A percentile compares a stretch with the other conserved stretches of the same genome.
These are phyloP conservation scores for Hycleus cichorii DNA, from an alignment of 1,140 invertebrate genomes.

Conservation along the genomic window DNA sequence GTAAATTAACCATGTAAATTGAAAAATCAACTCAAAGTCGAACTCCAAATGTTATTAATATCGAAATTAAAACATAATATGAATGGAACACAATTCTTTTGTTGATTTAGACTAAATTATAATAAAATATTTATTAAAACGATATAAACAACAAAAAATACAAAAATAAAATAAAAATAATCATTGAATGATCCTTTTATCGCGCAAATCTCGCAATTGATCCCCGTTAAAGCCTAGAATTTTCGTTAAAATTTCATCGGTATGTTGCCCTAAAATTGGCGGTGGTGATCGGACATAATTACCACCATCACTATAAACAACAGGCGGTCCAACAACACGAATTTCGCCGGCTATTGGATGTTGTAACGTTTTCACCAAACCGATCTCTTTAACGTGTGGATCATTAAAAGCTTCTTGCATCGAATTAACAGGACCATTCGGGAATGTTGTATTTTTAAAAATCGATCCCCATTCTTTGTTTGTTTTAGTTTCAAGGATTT, in stretches of 20 bases:
- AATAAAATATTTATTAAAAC: constrained; percentile 1
- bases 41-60: too few species aligned
- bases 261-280: constrained; percentile 83
- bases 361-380: constrained; percentile 66
- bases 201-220: constrained; percentile 51
- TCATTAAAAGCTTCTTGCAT: constrained; percentile 82
- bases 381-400: constrained; percentile 70
- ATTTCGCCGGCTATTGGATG: constrained; percentile 65
- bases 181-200: constrained; percentile 51
- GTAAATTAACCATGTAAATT: too few species aligned
- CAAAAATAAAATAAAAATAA: background rate
- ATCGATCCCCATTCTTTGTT: constrained; percentile 69
- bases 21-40: too few species aligned
- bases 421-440: constrained; percentile 84
- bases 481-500: constrained; percentile 57
- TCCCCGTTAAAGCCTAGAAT: constrained; percentile 60
- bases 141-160: background rate
- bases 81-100: too few species aligned
- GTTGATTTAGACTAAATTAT: constrained; percentile 9
- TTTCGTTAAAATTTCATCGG: constrained; percentile 61
- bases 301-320: constrained; percentile 64
- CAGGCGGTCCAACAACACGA: constrained; percentile 79
- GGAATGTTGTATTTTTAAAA: constrained; percentile 70
- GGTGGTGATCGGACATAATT: constrained; percentile 68
- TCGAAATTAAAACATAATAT: too few species aligned